A percentile compares a stretch with the other conserved stretches of the same genome.
These are phyloP conservation scores for Lutraria rhynchaena DNA, from an alignment of 1,140 invertebrate species.

Conservation along the genomic window DNA sequence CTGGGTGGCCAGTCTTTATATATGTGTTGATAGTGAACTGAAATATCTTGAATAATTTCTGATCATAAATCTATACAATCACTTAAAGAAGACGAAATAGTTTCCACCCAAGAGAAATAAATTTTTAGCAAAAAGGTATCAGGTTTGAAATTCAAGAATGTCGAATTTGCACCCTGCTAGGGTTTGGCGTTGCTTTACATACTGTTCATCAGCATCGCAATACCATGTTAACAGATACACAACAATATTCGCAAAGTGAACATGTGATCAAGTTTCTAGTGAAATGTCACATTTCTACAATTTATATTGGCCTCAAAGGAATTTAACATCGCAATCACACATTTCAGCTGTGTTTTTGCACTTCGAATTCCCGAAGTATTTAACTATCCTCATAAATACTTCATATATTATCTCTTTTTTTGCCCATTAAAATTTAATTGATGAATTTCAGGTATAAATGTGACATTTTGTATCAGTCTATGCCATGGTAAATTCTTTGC, in stretches of 20 bases:
- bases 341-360: too few species aligned
- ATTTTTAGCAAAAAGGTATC: constrained; percentile 32
- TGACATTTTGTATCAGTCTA: too few species aligned
- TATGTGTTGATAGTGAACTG: background rate
- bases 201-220: background rate
- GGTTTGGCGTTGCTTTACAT: constrained; percentile 15
- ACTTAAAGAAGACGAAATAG: constrained; percentile 3
- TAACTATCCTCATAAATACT: too few species aligned
- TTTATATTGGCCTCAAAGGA: too few species aligned
- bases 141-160: constrained; percentile 34
- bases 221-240: constrained; percentile 8
- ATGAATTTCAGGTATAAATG: too few species aligned
- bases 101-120: constrained; percentile 3
- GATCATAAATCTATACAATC: constrained; percentile 10
- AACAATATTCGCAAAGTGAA: constrained; percentile 15
- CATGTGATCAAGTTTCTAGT: constrained; percentile 1
- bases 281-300: background rate
- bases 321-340: too few species aligned
- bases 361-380: too few species aligned
- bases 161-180: constrained; percentile 32
- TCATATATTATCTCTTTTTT: too few species aligned
- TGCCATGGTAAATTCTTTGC: too few species aligned
- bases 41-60: constrained; percentile 19
- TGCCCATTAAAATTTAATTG: too few species aligned
- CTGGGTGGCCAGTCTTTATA: constrained; percentile 13